Base-by-base conservation (phyloP, 2,113 vertebrate genomes). In the Microtus pennsylvanicus region DNA sequence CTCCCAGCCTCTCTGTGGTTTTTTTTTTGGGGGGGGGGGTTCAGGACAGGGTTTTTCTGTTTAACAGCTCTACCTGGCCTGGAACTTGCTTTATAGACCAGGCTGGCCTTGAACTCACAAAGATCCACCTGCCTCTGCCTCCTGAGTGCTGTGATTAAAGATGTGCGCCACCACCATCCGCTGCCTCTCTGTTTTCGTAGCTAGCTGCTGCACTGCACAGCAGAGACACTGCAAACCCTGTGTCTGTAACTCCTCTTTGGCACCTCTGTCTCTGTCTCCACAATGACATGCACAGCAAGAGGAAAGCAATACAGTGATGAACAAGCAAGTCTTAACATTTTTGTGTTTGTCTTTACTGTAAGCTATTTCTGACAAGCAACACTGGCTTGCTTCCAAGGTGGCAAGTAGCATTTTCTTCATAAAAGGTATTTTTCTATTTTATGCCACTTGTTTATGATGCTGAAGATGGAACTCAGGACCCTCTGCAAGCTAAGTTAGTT, bases 331-430 rank as follows among this genome's bases (percentile, higher is more conserved):
- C 55, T 28, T 74, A 77, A 65, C n/a, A 42, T 55, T 89, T 95
- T 58, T 74, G 33, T 91, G 67, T 26, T 72, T 90, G 85, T 91
- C 78, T 94, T 94, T 91, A 87, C 74, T 78, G 3, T 75, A 4
- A 21, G 22, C 85, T 82, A 82, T 50, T 10, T 26, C 94, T 94
- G 92, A 42, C 69, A 50, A 81, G 61, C 16, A 26, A 86, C 69
- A n/a, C 45, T 76, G 50, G 72, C 61, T 86, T 94, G 38, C 82
- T 91, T 86, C 89, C 75, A 90, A 74, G 63, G 83, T 67, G 45
- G 33, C 17, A 50, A 92, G 35, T 50, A 91, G n/a, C 33, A 11
- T 35, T 90, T 90, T 89, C 30, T 74, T 92, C 38, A 58, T 30
- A 63, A 22, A 45, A 75, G 70, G 21, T 19, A 74, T 72, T 74